Percentiles rank a stretch among this genome's conserved stretches.
These are phyloP conservation scores for Lepidocyrtoides sp. DNA, from an alignment of 2,888 invertebrate species.

Conservation along the genomic window DNA sequence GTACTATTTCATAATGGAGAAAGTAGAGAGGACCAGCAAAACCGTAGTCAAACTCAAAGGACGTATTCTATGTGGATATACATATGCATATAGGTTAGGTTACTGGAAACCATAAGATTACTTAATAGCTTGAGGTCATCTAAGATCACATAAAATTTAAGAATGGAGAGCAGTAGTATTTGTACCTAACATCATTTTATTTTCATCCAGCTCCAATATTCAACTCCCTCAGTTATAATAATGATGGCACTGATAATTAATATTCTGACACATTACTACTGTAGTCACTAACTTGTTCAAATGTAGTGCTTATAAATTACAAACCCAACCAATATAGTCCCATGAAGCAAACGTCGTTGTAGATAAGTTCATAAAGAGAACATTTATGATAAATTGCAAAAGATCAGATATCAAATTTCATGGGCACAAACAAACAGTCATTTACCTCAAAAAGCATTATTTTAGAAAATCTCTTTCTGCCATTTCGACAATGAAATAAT, in stretches of 20 bases:
- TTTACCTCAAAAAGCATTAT: not conserved
- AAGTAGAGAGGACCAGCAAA: not conserved
- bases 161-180: too few relatives aligned
- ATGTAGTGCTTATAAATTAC: not conserved
- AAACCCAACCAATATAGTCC: not conserved
- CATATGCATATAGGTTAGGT: not conserved
- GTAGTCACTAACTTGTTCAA: conserved; percentile 2
- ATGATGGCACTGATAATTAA: not conserved
- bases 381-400: conserved; percentile 38
- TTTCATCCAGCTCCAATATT: too few relatives aligned
- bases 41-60: too few relatives aligned
- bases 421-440: not conserved
- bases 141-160: conserved; percentile 7
- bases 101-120: not conserved
- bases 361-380: conserved; percentile 49
- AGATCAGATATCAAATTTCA: conserved; percentile 32
- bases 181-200: not conserved
- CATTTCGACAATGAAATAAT: too few relatives aligned
- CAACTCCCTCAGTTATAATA: not conserved
- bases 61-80: too few relatives aligned
- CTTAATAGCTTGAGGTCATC: conserved; percentile 29
- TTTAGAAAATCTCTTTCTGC: too few relatives aligned
- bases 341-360: not conserved
- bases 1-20: not conserved
- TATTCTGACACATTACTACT: conserved; percentile 46